Percentiles rank a stretch among this genome's conserved stretches.
Evolutionary conservation across 2,888 invertebrate species (phyloP).

Genomic region (Griposia aprilina): DNA sequence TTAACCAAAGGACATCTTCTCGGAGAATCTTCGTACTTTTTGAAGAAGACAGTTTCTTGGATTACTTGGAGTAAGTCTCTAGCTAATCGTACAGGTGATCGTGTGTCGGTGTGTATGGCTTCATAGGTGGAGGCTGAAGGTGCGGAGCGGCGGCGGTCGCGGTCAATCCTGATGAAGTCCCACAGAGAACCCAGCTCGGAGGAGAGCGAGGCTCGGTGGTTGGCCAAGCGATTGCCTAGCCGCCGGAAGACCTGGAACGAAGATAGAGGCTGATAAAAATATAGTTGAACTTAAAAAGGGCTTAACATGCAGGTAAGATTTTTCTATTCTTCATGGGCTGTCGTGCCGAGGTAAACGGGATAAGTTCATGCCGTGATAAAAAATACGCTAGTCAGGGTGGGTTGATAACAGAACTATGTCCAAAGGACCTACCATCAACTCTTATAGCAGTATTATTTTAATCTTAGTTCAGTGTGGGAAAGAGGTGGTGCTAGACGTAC

Average conservation of each 20-base stretch:
- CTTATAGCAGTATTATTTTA: too few species aligned
- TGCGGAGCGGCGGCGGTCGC: slow-evolving; percentile 82
- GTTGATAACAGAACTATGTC: too few species aligned
- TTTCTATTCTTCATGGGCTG: background rate
- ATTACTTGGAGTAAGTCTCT: slow-evolving; percentile 86
- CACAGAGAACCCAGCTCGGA: slow-evolving; percentile 87
- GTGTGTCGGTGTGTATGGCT: slow-evolving; percentile 77
- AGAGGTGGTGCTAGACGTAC: too few species aligned
- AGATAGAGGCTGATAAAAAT: slow-evolving; percentile 44
- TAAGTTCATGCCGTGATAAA: background rate
- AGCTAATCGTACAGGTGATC: slow-evolving; percentile 84
- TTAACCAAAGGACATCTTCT: slow-evolving; percentile 86
- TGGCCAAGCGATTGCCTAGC: slow-evolving; percentile 84
- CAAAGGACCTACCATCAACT: too few species aligned
- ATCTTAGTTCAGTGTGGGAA: too few species aligned
- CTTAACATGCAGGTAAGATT: slow-evolving; percentile 18
- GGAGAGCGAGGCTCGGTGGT: slow-evolving; percentile 86
- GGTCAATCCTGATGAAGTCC: slow-evolving; percentile 85
- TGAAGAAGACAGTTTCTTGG: slow-evolving; percentile 86
- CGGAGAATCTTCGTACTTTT: slow-evolving; percentile 79
- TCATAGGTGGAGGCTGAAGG: slow-evolving; percentile 78
- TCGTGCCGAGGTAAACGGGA: background rate
- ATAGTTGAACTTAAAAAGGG: slow-evolving; percentile 22
- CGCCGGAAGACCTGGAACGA: slow-evolving; percentile 84
- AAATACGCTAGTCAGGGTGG: too few species aligned